Conservation (phyloP, 2,888 invertebrate genomes). For the Dynastes hyllus region DNA sequence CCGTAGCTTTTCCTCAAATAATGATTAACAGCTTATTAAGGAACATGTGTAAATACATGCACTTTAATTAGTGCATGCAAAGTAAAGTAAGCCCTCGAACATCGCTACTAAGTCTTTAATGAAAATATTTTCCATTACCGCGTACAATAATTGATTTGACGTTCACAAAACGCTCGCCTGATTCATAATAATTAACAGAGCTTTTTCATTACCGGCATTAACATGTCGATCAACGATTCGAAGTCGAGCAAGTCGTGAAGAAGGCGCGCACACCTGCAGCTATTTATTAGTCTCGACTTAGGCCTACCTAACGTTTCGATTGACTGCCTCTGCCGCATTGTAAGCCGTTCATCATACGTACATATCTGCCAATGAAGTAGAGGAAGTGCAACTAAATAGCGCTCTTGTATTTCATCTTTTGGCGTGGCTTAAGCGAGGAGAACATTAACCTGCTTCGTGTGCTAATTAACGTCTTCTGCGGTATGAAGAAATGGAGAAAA, state of each 20-base stretch:
- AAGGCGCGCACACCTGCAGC: constrained; percentile 18
- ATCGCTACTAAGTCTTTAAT: neutral
- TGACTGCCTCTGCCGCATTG: constrained; percentile 33
- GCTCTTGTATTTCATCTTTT: constrained; percentile 20
- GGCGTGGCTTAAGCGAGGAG: neutral
- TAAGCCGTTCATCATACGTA: constrained; percentile 34
- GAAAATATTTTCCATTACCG: constrained; percentile 2
- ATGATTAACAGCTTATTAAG: neutral
- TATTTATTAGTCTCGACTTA: constrained; percentile 31
- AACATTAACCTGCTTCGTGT: neutral
- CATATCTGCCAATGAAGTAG: constrained; percentile 4
- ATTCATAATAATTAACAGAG: constrained; percentile 7
- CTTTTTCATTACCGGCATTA: constrained; percentile 10
- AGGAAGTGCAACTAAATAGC: constrained; percentile 30
- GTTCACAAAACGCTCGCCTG: constrained; percentile 13
- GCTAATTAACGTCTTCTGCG: constrained; percentile 11
- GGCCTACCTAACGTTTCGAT: constrained; percentile 37
- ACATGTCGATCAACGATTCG: constrained; percentile 13
- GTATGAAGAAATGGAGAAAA: neutral
- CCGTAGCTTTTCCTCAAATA: no score
- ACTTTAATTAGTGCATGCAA: neutral
- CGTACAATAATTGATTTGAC: neutral
- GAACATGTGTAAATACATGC: neutral
- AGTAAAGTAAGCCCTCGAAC: neutral
- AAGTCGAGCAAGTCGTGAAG: constrained; percentile 13